These are phyloP conservation scores for Solea solea DNA, from an alignment of 2,113 vertebrate genomes.

Conservation along the genomic window DNA sequence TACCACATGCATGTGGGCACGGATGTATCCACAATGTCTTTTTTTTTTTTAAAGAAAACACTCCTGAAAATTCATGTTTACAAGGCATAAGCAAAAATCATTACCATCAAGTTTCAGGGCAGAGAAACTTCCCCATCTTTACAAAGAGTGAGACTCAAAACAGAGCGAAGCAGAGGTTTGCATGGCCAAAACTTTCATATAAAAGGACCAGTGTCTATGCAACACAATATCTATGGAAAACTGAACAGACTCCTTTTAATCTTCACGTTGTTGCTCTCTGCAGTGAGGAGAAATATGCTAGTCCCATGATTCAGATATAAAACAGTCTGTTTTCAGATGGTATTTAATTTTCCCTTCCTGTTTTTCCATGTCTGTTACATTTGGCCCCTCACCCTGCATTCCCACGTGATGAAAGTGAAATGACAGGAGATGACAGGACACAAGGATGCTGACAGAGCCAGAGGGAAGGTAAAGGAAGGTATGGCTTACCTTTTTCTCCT, in stretches of 20 bases:
- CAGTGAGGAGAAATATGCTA: constrained; percentile 71
- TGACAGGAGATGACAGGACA: constrained; percentile 53
- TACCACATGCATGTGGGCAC: constrained; percentile 19
- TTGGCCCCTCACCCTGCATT: constrained; percentile 54
- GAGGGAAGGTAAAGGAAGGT: constrained; percentile 18
- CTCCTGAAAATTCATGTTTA: constrained; percentile 9
- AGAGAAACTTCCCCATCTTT: neutral
- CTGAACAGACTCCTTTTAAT: constrained; percentile 61
- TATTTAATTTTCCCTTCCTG: constrained; percentile 36
- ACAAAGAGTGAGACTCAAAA: neutral
- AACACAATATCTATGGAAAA: constrained; percentile 13
- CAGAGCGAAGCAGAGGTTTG: neutral
- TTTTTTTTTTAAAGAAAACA: neutral
- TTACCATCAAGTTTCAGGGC: constrained; percentile 4
- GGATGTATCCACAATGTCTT: constrained; percentile 21
- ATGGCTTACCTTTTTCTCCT: constrained; percentile 75
- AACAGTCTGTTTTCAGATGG: constrained; percentile 36
- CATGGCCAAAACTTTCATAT: neutral
- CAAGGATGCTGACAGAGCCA: constrained; percentile 34
- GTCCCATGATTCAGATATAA: constrained; percentile 81
- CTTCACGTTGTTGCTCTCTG: constrained; percentile 55
- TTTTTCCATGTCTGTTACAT: constrained; percentile 61
- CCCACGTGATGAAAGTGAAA: constrained; percentile 69
- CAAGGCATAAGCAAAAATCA: constrained; percentile 3
- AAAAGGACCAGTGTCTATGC: neutral